phyloP scores from a whole-genome alignment of 2,113 vertebrate species.

The Murina feae region DNA sequence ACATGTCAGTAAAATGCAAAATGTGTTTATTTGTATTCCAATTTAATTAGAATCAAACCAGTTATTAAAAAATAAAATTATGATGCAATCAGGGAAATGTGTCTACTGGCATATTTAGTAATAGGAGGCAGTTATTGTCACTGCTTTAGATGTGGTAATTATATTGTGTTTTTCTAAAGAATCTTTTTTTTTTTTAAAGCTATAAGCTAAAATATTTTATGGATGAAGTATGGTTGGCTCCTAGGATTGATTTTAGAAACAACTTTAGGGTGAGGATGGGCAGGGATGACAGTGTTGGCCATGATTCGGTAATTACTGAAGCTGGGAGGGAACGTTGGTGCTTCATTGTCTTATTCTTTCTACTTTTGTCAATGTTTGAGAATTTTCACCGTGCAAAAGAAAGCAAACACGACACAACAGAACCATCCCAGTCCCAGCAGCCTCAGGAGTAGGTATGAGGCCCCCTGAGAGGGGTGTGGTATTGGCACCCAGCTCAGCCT shows the following conservation, averaged over 20 bases:
- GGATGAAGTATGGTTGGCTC: neutral
- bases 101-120: neutral
- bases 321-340: neutral
- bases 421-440: neutral
- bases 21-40: neutral
- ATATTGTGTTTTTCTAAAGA: neutral
- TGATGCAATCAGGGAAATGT: neutral
- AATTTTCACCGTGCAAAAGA: neutral
- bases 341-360: neutral
- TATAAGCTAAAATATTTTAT: neutral
- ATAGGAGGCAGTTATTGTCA: neutral
- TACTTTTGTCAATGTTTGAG: neutral
- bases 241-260: neutral
- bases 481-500: rapidly evolving
- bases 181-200: neutral
- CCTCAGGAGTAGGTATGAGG: rapidly evolving
- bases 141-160: neutral
- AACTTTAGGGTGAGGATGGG: neutral
- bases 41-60: neutral
- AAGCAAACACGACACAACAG: neutral
- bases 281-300: neutral
- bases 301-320: neutral
- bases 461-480: neutral
- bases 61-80: neutral
- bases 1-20: neutral